Conservation (phyloP, 2,888 invertebrate genomes). For the Agapostemon virescens region DNA sequence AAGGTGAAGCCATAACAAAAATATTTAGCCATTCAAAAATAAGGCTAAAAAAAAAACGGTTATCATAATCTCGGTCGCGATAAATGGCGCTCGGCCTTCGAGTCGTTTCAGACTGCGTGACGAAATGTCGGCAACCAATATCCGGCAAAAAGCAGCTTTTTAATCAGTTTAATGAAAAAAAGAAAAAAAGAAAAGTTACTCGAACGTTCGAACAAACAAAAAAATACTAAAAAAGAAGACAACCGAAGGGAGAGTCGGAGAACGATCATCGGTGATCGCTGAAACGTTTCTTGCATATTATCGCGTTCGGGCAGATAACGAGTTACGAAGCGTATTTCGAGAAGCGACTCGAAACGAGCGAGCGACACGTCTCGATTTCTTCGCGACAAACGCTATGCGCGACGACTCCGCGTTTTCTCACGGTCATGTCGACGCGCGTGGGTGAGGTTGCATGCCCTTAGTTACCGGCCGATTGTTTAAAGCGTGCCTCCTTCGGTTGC, state of each 20-base stretch:
- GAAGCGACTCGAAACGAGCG: conserved; percentile 15
- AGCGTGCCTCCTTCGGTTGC: conserved; percentile 48
- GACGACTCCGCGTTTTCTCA: conserved; percentile 45
- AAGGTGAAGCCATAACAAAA: neutral
- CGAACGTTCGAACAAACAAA: neutral
- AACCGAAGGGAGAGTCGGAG: neutral
- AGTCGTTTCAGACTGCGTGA: conserved; percentile 29
- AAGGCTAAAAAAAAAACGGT: conserved; percentile 13
- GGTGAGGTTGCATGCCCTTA: conserved; percentile 63
- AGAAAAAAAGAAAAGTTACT: no score
- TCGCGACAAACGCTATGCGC: conserved; percentile 20
- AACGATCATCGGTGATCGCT: neutral
- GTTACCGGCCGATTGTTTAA: conserved; percentile 56
- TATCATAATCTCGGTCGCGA: conserved; percentile 39
- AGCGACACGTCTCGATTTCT: conserved; percentile 6
- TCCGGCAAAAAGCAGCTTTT: conserved; percentile 31
- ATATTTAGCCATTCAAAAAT: conserved; percentile 9
- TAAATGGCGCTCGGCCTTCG: conserved; percentile 34
- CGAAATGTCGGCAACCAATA: conserved; percentile 39
- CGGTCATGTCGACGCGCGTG: conserved; percentile 44
- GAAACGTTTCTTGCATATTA: neutral
- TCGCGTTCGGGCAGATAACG: neutral
- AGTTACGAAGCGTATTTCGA: conserved; percentile 15
- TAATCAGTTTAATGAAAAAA: conserved; percentile 14
- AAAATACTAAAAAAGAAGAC: neutral